A percentile compares a stretch with the other conserved stretches of the same genome.
These are phyloP conservation scores for Microcebus jonahi DNA, from an alignment of 2,113 vertebrate genomes.

Conservation along the genomic window DNA sequence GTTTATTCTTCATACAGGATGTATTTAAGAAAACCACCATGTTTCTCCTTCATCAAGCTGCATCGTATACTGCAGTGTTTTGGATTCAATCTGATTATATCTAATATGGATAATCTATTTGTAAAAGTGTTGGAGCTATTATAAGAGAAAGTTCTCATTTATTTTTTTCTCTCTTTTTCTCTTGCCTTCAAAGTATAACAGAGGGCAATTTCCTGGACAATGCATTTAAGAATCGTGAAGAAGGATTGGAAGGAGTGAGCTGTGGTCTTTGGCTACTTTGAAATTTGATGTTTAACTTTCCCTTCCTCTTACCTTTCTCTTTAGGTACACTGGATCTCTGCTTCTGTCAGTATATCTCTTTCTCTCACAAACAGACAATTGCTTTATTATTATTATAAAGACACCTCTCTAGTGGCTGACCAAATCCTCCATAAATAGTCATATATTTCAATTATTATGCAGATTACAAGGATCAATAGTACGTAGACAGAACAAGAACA, in stretches of 20 bases:
- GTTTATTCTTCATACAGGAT: slow-evolving; percentile 68
- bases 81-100: background rate
- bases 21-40: slow-evolving; percentile 58
- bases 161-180: background rate
- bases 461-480: background rate
- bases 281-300: slow-evolving; percentile 25
- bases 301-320: background rate
- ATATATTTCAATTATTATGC: background rate
- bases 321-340: background rate
- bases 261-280: background rate
- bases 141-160: background rate
- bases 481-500: background rate
- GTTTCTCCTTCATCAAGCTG: slow-evolving; percentile 60
- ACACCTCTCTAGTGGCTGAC: background rate
- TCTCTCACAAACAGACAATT: background rate
- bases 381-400: background rate
- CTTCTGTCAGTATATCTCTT: background rate
- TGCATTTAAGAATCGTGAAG: background rate
- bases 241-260: background rate
- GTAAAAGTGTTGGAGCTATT: background rate
- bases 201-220: background rate
- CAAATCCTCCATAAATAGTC: background rate
- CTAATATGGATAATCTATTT: slow-evolving; percentile 35
- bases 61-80: background rate
- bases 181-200: background rate